Evolutionary conservation across 2,888 invertebrate genomes (phyloP).

Genomic region (Aelia acuminata): DNA sequence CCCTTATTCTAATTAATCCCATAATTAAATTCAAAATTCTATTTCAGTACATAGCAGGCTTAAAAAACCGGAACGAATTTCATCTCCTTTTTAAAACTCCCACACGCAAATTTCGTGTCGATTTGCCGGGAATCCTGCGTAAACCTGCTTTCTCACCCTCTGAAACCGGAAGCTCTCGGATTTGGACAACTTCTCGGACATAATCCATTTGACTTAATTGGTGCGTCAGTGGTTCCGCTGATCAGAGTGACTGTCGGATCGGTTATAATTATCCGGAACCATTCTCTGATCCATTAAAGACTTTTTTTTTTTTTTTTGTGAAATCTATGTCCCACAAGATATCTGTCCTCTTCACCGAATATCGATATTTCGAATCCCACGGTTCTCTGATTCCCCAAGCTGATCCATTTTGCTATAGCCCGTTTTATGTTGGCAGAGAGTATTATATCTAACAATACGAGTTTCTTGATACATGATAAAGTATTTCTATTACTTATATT

Average conservation of each 20-base stretch:
- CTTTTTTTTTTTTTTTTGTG: background rate
- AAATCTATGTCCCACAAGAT: background rate
- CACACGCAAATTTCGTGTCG: no score
- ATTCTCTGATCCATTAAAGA: background rate
- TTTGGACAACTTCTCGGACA: background rate
- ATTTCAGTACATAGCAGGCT: no score
- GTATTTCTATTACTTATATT: no score
- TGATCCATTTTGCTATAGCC: background rate
- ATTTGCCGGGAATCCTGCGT: no score
- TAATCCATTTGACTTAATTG: conserved; percentile 7
- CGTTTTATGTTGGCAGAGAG: no score
- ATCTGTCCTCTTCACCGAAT: background rate
- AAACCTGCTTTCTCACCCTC: background rate
- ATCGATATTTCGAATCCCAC: background rate
- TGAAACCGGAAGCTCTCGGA: background rate
- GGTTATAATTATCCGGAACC: background rate
- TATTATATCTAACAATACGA: no score
- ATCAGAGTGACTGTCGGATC: background rate
- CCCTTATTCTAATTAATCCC: no score
- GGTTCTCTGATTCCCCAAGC: background rate
- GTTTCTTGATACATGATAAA: no score
- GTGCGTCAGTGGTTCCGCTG: background rate
- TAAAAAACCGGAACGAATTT: no score
- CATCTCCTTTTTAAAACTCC: no score
- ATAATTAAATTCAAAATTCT: no score